Evolutionary conservation across 2,797 vertebrate species (phyloP), one percentile per base, ranked within the genome.

Genomic region (Hemibagrus guttatus): DNA sequence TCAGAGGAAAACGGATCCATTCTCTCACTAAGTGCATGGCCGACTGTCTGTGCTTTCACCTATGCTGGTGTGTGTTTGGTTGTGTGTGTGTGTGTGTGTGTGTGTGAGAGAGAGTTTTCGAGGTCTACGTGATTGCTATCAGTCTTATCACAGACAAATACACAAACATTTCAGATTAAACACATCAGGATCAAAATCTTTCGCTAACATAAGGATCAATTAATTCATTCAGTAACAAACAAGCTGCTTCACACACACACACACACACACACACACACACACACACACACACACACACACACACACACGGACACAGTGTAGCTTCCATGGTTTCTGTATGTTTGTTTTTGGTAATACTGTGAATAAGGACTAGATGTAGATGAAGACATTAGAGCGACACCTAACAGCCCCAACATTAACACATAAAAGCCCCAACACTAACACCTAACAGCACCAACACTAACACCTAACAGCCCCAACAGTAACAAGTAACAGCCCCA

Each of bases 1-100:
- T 90, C 81, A 68, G 71, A 83, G 81, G n/a, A 56, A 78, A 69
- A 78, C 54, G 58, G 79, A 87, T 87, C 86, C 82, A 71, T 87
- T 80, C 74, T 66, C 66, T 87, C 17, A 13, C 54, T 84, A 84
- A 84, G 82, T 80, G 84, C 82, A 78, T 31, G 75, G 17, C 79
- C 23, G 26, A 42, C 81, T 64, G 28, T 26, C 71, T 79, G 61
- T 71, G 68, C 42, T 71, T 54, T 78, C 28, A 56, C 19, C 16
- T 19, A 19, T 49, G 26, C 13, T 9, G 1, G 21, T 14, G 26
- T 28, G 46, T 56, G 12, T 69, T 2, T 66, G 26, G 49, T 12
- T 63, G 39, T 81, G 59, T 49, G 58, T 59, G 21, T 14, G 26
- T 28, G 46, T 56, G 12, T 69, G 6, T 66, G 26, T 66, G 23